Evolutionary conservation across 2,113 vertebrate species (phyloP), one percentile per base, ranked within the genome.

Genomic region (Leptosomus discolor): DNA sequence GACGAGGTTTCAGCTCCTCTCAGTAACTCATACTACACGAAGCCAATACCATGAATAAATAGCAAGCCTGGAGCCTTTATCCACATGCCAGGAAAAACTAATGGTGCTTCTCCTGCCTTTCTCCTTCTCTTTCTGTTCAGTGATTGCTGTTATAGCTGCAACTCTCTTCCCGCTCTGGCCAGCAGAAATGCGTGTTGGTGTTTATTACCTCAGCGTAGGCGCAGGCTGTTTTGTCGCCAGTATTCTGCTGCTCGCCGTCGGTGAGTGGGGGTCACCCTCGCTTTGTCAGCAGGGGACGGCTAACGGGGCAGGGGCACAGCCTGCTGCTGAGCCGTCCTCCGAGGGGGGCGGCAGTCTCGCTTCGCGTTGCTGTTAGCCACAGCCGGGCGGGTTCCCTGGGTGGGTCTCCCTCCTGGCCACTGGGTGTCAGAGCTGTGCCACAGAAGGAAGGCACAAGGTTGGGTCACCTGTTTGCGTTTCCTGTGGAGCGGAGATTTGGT

Each of bases 131-230:
- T n/a, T 14, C 21, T 15, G 2, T 69, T 21, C 36, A 99, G 99
- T 99, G 85, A 99, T 99, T 29, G 99, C 99, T 5, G 99, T 99
- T 34, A 99, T 99, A 43, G 99, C 99, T 53, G 99, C 99, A 45
- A 99, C 99, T 1, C 98, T 99, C 57, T 99, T 99, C 97, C 99
- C 99, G 0, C 98, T 99, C 53, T 99, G 99, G 99, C 99, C 99
- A 1, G 99, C 99, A n/a, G 99, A 99, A 94, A 99, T 99, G 99
- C 98, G 99, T 54, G 99, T 99, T 27, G 99, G 99, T 51, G 99
- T 99, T 78, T 99, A 99, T 98, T 99, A 99, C 97, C 98, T 99
- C 92, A 99, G 99, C 27, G 99, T 99, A 46, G 99, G 99, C 5
- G 99, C 99, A 5, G 99, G 99, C 96, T 99, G 99, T 95, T 99